These are phyloP conservation scores for Gymnocypris eckloni DNA, from an alignment of 2,797 vertebrate species.

Conservation along the genomic window DNA sequence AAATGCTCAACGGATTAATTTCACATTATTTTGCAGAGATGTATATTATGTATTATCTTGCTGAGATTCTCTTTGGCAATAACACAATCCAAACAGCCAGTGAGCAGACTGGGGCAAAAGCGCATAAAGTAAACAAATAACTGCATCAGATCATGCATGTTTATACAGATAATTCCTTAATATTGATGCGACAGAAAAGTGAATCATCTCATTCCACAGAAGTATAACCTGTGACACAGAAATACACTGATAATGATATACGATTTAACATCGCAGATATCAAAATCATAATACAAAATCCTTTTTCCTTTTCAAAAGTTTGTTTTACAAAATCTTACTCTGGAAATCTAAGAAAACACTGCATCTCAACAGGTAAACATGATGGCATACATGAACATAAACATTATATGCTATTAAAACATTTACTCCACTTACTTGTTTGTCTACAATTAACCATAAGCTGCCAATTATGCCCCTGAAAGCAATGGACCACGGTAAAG, in stretches of 20 bases:
- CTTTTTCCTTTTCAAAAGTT: conserved; percentile 35
- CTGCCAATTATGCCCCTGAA: conserved; percentile 61
- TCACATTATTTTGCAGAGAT: conserved; percentile 34
- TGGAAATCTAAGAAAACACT: conserved; percentile 30
- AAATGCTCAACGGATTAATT: neutral
- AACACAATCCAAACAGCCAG: conserved; percentile 31
- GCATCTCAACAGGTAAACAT: conserved; percentile 55
- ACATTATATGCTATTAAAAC: conserved; percentile 40
- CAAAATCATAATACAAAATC: conserved; percentile 56
- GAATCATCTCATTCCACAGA: conserved; percentile 38
- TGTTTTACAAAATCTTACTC: conserved; percentile 44
- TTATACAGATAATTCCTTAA: conserved; percentile 24
- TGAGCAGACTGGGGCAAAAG: neutral
- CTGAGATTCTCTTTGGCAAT: conserved; percentile 41
- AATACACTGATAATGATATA: conserved; percentile 43
- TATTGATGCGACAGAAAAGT: conserved; percentile 14
- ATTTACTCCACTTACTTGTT: conserved; percentile 16
- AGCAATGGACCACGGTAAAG: conserved; percentile 16
- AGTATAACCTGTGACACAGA: conserved; percentile 45
- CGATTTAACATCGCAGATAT: conserved; percentile 20
- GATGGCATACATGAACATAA: conserved; percentile 58
- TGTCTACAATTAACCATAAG: conserved; percentile 51
- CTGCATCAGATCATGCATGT: conserved; percentile 30
- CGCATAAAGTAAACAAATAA: conserved; percentile 7
- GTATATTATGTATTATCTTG: conserved; percentile 11